These are phyloP conservation scores for Philereme vetulata DNA, from an alignment of 2,888 invertebrate genomes.

Conservation along the genomic window DNA sequence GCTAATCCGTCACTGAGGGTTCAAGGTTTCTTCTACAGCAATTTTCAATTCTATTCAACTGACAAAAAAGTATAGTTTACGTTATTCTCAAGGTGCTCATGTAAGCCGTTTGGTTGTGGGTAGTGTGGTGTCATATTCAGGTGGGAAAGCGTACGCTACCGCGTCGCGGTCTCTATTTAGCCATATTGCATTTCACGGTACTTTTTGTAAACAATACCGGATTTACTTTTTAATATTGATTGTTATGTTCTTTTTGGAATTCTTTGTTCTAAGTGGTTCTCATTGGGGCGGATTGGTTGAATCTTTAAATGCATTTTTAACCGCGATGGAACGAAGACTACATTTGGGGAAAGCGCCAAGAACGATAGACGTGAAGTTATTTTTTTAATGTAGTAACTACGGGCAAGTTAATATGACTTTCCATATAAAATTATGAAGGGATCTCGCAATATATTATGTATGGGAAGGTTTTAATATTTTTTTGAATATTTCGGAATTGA, in stretches of 20 bases:
- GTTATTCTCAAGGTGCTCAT: slow-evolving; percentile 41
- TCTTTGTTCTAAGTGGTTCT: slow-evolving; percentile 20
- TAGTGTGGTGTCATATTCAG: slow-evolving; percentile 77
- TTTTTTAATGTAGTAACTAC: too few species aligned
- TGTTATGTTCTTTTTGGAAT: slow-evolving; percentile 42
- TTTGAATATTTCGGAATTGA: too few species aligned
- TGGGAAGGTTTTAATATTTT: too few species aligned
- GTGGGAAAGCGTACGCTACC: slow-evolving; percentile 82
- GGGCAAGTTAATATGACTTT: too few species aligned
- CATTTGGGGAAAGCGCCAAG: too few species aligned
- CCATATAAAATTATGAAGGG: too few species aligned
- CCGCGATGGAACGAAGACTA: background rate
- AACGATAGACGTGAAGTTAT: too few species aligned
- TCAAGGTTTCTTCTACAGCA: slow-evolving; percentile 48
- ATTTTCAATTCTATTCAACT: slow-evolving; percentile 66
- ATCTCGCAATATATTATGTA: too few species aligned
- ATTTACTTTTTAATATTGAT: slow-evolving; percentile 58
- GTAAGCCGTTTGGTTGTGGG: slow-evolving; percentile 62
- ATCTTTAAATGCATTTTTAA: background rate
- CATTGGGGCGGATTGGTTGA: background rate
- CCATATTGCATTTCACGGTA: slow-evolving; percentile 74
- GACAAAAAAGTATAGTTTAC: slow-evolving; percentile 55
- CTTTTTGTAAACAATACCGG: slow-evolving; percentile 72
- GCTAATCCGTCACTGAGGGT: slow-evolving; percentile 76
- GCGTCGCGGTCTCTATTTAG: slow-evolving; percentile 77